Base-by-base conservation (phyloP, 2,888 invertebrate genomes). In the Frankliniella fusca region DNA sequence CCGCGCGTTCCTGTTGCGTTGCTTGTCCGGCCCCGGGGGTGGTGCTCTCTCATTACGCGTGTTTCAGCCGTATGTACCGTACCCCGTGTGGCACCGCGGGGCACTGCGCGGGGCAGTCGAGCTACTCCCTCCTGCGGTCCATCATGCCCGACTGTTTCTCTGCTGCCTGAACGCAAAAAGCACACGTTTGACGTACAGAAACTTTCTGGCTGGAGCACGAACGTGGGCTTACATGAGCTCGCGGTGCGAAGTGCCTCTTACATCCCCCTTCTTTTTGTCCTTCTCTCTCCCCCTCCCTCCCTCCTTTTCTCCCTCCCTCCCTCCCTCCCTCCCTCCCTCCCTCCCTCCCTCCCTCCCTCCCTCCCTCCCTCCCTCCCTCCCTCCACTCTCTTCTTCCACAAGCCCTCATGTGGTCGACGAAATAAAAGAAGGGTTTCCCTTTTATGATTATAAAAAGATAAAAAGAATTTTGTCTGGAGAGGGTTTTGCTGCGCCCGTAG, bases 381-480 rank as follows among this genome's bases (percentile, higher is more conserved):
- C 54, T n/a, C n/a, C n/a, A n/a, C n/a, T n/a, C 54, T 54, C 54
- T 5, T 15, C 54, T 12, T 15, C 54, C 15, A 5, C 0, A 20
- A 20, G 54, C 54, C 54, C 15, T 12, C 20, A 15, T 5, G 54
- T 20, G 54, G 20, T 38, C 38, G 20, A 54, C 54, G 54, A 54
- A 54, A 54, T 5, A 54, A 54, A 20, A 20, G 15, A 54, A 54
- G 54, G 54, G 20, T 38, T 38, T 38, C 38, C 38, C 54, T 54
- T 54, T 54, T 54, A 54, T 54, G 54, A 54, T 54, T 54, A 54
- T 54, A 54, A 54, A 54, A 80, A 61, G 27, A 80, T 80, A 61
- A 28, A 28, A 80, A 48, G 61, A 82, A 80, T 50, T 80, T n/a
- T 23, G 80, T 80, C 15, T 76, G 48, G 49, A 76, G 28, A 61